Base-by-base conservation (phyloP, 2,888 invertebrate species). In the Vannuccia rotundouncinata region DNA sequence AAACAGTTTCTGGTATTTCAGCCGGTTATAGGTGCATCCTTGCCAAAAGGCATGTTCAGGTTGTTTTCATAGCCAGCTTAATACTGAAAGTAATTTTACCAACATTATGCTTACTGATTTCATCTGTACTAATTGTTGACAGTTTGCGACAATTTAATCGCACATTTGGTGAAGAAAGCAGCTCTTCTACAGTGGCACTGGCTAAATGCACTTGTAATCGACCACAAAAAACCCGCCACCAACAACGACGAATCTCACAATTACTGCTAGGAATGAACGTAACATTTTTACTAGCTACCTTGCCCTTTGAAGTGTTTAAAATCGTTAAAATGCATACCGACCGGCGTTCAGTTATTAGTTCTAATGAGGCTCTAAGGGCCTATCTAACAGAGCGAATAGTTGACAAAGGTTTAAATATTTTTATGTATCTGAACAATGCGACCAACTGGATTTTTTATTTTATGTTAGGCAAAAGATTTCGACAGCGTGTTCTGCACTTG, bases 371-470 rank as follows among this genome's bases (percentile, higher is more conserved):
- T n/a, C 27, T 78, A 60, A 1, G 30, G 10, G 10, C 30, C 5
- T 78, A 60, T 45, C 17, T 78, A 27, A 27, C 28, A 1, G 75
- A 31, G 13, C 29, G 77, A 10, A 79, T 80, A 1, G 29, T 80
- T 31, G 76, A 80, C 25, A 76, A 80, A 29, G 74, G 73, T 0
- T 74, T 80, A 29, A 78, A 75, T 22, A 80, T 80, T n/a, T 74
- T 80, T 10, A 75, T 80, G 31, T 80, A 80, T 45, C 29, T 78
- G 0, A 80, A 80, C 59, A 74, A 80, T 25, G 74, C 80, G 27
- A 80, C 80, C n/a, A 80, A 80, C 27, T 80, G 80, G 80, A 29
- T 80, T 22, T 80, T 80, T 29, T 80, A 80, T 79, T 80, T 80
- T 29, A 78, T 80, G 78, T 28, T 80, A 1, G 80, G 80, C 74